Evolutionary conservation across 2,888 invertebrate species (phyloP).

Genomic region (Cylindroiulus punctatus): DNA sequence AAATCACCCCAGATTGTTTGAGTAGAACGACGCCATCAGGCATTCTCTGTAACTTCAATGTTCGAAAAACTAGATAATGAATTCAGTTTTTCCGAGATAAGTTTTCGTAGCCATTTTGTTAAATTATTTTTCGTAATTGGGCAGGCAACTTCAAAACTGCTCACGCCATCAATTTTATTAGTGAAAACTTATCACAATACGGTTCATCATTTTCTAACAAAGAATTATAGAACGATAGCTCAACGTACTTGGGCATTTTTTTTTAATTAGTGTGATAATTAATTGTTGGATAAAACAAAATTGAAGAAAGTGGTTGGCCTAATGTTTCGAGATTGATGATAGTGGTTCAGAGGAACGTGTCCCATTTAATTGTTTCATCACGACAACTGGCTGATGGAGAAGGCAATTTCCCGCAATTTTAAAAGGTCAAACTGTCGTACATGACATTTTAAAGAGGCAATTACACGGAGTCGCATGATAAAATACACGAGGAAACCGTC

Average conservation of each 20-base stretch:
- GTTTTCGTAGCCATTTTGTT: too few species aligned
- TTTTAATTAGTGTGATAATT: not conserved
- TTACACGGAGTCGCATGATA: not conserved
- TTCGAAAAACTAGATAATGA: too few species aligned
- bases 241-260: not conserved
- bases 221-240: not conserved
- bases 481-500: not conserved
- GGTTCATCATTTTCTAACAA: not conserved
- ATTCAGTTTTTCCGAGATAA: too few species aligned
- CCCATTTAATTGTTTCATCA: not conserved
- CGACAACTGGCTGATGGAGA: not conserved
- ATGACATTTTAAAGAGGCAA: not conserved
- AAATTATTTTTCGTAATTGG: too few species aligned
- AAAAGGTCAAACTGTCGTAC: constrained; percentile 13
- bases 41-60: too few species aligned
- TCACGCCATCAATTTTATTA: too few species aligned
- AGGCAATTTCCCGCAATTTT: not conserved
- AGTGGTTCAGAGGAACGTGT: not conserved
- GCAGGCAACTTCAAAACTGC: too few species aligned
- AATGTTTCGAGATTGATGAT: not conserved
- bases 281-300: not conserved
- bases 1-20: too few species aligned
- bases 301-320: not conserved
- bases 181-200: not conserved
- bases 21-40: too few species aligned